These are phyloP conservation scores for Sorex araneus DNA, from an alignment of 2,113 vertebrate genomes.

Conservation along the genomic window DNA sequence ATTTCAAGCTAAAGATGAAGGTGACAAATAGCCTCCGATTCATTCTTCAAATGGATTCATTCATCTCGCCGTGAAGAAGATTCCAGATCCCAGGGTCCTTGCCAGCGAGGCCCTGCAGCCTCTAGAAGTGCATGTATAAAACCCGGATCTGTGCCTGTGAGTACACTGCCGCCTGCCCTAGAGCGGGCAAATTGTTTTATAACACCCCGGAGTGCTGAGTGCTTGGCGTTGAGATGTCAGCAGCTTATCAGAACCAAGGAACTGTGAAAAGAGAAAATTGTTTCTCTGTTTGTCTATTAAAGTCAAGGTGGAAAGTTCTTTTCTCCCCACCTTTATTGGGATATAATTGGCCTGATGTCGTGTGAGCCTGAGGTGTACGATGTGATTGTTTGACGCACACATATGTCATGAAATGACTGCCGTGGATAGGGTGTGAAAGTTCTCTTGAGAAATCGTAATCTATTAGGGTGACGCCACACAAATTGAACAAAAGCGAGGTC, in stretches of 20 bases:
- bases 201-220: not conserved
- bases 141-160: conserved; percentile 75
- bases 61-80: conserved; percentile 55
- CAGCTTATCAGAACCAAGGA: not conserved
- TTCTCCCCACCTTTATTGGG: not conserved
- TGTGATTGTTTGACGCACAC: not conserved
- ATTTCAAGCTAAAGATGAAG: conserved; percentile 47
- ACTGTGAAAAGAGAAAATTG: not conserved
- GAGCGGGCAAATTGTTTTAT: not conserved
- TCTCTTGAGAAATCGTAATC: not conserved
- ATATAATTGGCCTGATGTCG: not conserved
- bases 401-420: not conserved
- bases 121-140: conserved; percentile 81
- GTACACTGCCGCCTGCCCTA: conserved; percentile 39
- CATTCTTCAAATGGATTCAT: conserved; percentile 39
- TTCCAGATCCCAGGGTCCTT: not conserved
- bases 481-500: not conserved
- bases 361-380: not conserved
- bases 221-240: not conserved
- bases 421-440: not conserved
- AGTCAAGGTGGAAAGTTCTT: not conserved
- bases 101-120: conserved; percentile 74
- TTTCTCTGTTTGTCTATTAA: conserved; percentile 7
- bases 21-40: conserved; percentile 55
- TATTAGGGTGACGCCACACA: conserved; percentile 8